Evolutionary conservation across 1,140 invertebrate species (phyloP), one percentile per base, ranked within the genome.

Genomic region (Pseudomyrmex flavicornis): DNA sequence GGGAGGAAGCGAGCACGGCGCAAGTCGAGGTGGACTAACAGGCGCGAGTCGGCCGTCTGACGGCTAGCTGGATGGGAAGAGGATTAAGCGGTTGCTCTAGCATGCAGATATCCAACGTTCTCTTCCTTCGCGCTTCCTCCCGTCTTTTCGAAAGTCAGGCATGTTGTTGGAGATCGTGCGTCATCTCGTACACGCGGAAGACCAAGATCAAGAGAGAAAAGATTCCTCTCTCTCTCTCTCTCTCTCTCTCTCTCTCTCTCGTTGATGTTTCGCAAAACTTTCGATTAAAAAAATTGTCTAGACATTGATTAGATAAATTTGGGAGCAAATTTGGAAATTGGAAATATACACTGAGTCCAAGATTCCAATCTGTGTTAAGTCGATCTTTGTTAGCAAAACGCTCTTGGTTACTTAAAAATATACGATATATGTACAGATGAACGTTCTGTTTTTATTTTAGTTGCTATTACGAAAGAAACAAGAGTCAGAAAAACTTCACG

Each of bases 301-400:
- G 13, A 22, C 15, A 35, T 48, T 15, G 46, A 50, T 68, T 26
- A 26, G 26, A 26, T 2, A 2, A 26, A 26, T 26, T 35, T 26
- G 3, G 35, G 35, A 17, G 7, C 56, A 12, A 26, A 79, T 69
- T 69, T 58, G 65, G 65, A 70, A 69, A 59, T 69, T 69, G 76
- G 52, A 70, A 20, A 79, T 26, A 58, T 46, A 58, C 10, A 58
- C 15, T 5, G 65, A 59, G 52, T 22, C 65, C 44, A 48, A 79
- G 58, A 58, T 79, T 79, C 65, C 52, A 79, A 22, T 79, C 12
- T 66, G 2, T 50, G 0, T 26, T 26, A 9, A 46, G 15, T 74
- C 59, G 13, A 13, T 56, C 35, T 61, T 56, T 26, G 5, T 12
- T 46, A 8, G 0, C 15, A 15, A 9, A 1, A 62, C n/a, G 15